Evolutionary conservation across 2,888 invertebrate genomes (phyloP).

Genomic region (Macrophya alboannulata): DNA sequence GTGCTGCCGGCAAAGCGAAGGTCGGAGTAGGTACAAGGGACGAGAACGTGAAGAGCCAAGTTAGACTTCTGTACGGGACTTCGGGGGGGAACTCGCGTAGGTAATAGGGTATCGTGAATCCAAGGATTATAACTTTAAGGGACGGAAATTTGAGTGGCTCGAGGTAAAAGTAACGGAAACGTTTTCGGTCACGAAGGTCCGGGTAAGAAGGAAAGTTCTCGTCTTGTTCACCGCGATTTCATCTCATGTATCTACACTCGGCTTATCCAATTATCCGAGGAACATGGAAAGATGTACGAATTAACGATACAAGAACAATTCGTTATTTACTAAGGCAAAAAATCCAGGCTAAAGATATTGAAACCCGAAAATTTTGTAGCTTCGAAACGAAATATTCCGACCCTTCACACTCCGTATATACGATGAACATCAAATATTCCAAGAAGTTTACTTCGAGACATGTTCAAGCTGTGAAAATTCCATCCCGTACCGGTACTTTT

Average conservation of each 20-base stretch:
- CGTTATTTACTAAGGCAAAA: background rate
- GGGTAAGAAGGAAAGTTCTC: background rate
- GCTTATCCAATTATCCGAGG: background rate
- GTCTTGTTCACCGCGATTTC: background rate
- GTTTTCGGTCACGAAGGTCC: conserved; percentile 4
- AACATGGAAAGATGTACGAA: background rate
- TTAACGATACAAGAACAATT: background rate
- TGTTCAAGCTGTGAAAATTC: conserved; percentile 22
- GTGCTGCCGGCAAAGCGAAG: background rate
- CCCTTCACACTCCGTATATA: conserved; percentile 7
- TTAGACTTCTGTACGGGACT: conserved; percentile 29
- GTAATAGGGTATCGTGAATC: conserved; percentile 44
- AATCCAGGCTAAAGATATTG: background rate
- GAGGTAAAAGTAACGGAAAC: conserved; percentile 24
- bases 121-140: conserved; percentile 50
- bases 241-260: conserved; percentile 1
- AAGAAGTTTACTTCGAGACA: conserved; percentile 32
- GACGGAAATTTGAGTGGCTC: conserved; percentile 38
- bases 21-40: conserved; percentile 5
- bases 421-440: conserved; percentile 23
- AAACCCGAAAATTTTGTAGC: background rate
- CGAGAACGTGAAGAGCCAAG: conserved; percentile 29
- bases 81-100: conserved; percentile 12
- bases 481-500: background rate
- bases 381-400: background rate